Evolutionary conservation across 2,113 vertebrate genomes (phyloP).

Genomic region (Apodemus speciosus): DNA sequence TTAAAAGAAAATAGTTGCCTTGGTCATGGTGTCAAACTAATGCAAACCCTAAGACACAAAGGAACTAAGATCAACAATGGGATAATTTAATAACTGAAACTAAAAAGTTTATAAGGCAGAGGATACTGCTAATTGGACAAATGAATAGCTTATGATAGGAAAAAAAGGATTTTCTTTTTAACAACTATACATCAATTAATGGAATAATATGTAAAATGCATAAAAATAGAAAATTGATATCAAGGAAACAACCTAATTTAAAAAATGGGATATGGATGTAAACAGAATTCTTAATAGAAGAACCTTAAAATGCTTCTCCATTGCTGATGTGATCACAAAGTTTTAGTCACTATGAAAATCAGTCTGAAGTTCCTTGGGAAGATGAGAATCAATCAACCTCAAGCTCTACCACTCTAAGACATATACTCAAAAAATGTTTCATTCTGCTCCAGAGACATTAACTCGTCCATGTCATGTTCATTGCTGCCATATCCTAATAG

Average conservation of each 20-base stretch:
- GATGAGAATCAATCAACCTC: not conserved
- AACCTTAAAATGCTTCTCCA: not conserved
- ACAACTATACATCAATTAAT: not conserved
- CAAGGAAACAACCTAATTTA: no score
- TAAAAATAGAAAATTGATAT: not conserved
- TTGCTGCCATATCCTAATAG: not conserved
- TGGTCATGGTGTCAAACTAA: no score
- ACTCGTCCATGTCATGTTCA: no score
- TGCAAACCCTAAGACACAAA: not conserved
- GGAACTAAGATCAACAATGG: not conserved
- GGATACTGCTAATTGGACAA: no score
- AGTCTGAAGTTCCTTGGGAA: not conserved
- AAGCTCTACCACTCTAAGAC: not conserved
- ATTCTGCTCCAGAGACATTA: not conserved
- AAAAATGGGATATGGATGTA: no score
- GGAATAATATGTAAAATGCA: not conserved
- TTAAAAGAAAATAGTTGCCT: no score
- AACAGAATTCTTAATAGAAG: not conserved
- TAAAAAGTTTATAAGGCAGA: not conserved
- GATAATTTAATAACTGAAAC: not conserved
- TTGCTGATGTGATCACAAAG: not conserved
- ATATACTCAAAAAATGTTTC: not conserved
- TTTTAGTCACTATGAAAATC: not conserved
- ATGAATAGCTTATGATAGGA: not conserved
- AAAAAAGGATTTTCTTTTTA: not conserved